Evolutionary conservation across 2,888 invertebrate species (phyloP).

Genomic region (Brachypalpus laphriformis): DNA sequence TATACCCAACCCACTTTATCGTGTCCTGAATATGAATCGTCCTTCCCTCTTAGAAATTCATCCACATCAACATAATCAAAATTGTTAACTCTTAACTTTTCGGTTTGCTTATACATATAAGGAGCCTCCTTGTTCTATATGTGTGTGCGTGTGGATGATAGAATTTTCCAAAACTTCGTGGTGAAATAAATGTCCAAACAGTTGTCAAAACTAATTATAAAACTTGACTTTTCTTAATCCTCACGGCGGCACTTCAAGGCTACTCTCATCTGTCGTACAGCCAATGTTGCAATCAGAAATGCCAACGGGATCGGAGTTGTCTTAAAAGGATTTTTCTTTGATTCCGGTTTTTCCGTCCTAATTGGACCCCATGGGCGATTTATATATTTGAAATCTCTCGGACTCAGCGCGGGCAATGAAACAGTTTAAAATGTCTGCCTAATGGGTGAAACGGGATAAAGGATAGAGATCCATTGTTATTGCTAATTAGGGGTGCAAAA

Average conservation of each 20-base stretch:
- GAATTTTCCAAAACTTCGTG: background rate
- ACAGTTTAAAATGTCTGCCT: constrained; percentile 5
- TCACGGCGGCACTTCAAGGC: background rate
- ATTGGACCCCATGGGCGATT: constrained; percentile 1
- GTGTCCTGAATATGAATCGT: constrained; percentile 40
- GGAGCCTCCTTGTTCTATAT: background rate
- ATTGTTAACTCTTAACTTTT: background rate
- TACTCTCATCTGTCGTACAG: background rate
- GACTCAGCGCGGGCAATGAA: background rate
- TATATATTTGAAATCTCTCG: background rate
- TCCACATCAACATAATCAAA: background rate
- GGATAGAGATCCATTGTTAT: constrained; percentile 8
- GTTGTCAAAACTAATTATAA: constrained; percentile 5
- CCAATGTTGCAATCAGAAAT: background rate
- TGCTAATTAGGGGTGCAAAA: constrained; percentile 35
- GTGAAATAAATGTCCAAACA: constrained; percentile 7
- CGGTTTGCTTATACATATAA: background rate
- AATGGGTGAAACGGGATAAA: constrained; percentile 1
- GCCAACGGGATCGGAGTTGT: background rate
- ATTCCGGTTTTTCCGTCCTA: background rate
- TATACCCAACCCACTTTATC: constrained; percentile 9
- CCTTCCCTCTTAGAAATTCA: background rate
- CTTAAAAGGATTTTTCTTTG: background rate
- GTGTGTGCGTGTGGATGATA: background rate
- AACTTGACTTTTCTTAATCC: constrained; percentile 11